Conservation (phyloP, 2,888 invertebrate species). For the Dicyrtoma fusca region DNA sequence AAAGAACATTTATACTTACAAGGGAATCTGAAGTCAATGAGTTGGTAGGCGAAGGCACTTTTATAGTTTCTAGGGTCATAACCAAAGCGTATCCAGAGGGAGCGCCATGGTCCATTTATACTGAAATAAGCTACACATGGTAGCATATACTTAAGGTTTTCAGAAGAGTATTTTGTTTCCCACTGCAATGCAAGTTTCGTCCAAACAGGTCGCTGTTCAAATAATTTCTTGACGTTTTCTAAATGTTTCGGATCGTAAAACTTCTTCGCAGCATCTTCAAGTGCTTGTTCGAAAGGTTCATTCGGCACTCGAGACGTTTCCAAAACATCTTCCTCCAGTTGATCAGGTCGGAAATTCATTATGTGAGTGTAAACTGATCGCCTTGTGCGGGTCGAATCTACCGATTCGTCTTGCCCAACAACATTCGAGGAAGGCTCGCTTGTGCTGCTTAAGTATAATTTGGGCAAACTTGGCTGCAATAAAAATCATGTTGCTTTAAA, state of each 20-base stretch:
- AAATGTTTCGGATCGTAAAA: slow-evolving; percentile 41
- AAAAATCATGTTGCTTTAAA: background rate
- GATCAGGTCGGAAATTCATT: slow-evolving; percentile 34
- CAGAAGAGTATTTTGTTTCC: slow-evolving; percentile 66
- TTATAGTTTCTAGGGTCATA: slow-evolving; percentile 88
- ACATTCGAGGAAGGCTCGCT: slow-evolving; percentile 55
- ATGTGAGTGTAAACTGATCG: slow-evolving; percentile 49
- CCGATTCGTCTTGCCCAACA: slow-evolving; percentile 56
- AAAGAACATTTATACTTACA: slow-evolving; percentile 39
- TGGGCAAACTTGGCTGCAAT: slow-evolving; percentile 12
- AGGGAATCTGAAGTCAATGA: slow-evolving; percentile 74
- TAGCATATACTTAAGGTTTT: slow-evolving; percentile 74
- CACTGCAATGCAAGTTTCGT: slow-evolving; percentile 75
- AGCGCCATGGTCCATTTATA: slow-evolving; percentile 88
- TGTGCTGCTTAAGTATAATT: slow-evolving; percentile 20
- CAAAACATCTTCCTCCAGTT: slow-evolving; percentile 5
- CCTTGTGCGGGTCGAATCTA: slow-evolving; percentile 42
- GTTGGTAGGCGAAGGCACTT: slow-evolving; percentile 80
- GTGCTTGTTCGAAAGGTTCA: slow-evolving; percentile 43
- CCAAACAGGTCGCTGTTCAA: slow-evolving; percentile 88
- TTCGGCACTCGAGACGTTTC: slow-evolving; percentile 42
- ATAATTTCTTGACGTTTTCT: slow-evolving; percentile 61
- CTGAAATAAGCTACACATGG: slow-evolving; percentile 86
- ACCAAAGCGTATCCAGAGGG: slow-evolving; percentile 85
- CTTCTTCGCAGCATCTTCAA: slow-evolving; percentile 47